These are phyloP conservation scores for Erebia epiphron DNA, from an alignment of 2,888 invertebrate species.

Conservation along the genomic window DNA sequence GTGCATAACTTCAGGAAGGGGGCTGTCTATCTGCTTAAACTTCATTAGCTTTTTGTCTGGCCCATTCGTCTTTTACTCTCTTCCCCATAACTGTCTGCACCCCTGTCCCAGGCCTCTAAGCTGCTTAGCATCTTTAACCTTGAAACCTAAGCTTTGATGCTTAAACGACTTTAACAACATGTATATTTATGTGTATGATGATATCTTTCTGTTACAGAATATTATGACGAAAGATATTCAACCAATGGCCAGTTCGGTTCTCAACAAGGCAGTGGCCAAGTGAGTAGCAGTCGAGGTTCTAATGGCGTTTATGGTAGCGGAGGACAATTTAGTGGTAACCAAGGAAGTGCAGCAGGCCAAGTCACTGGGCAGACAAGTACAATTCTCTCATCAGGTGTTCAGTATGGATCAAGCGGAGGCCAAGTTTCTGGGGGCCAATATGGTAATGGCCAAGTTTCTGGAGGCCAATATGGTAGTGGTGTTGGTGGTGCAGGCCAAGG, in stretches of 20 bases:
- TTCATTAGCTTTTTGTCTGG: too few relatives aligned
- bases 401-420: slow-evolving; percentile 36
- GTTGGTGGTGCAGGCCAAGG: slow-evolving; percentile 33
- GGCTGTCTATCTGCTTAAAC: too few relatives aligned
- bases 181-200: not conserved
- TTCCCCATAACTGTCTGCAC: too few relatives aligned
- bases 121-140: too few relatives aligned
- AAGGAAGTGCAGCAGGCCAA: slow-evolving; percentile 38
- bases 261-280: slow-evolving; percentile 42
- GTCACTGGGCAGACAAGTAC: slow-evolving; percentile 26
- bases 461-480: slow-evolving; percentile 25
- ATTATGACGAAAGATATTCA: slow-evolving; percentile 45
- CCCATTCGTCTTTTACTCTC: too few relatives aligned
- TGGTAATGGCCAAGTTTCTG: slow-evolving; percentile 25
- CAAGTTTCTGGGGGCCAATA: slow-evolving; percentile 23
- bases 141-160: not conserved
- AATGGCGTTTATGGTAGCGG: slow-evolving; percentile 13
- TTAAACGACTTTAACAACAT: not conserved
- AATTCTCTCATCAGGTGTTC: slow-evolving; percentile 45
- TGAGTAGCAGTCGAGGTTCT: slow-evolving; percentile 35
- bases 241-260: slow-evolving; percentile 36
- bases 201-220: slow-evolving; percentile 42
- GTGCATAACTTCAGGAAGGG: too few relatives aligned
- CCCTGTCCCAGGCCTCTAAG: too few relatives aligned
- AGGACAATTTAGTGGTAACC: slow-evolving; percentile 45